Conservation (phyloP, 2,113 vertebrate species). For the Tetrax tetrax region DNA sequence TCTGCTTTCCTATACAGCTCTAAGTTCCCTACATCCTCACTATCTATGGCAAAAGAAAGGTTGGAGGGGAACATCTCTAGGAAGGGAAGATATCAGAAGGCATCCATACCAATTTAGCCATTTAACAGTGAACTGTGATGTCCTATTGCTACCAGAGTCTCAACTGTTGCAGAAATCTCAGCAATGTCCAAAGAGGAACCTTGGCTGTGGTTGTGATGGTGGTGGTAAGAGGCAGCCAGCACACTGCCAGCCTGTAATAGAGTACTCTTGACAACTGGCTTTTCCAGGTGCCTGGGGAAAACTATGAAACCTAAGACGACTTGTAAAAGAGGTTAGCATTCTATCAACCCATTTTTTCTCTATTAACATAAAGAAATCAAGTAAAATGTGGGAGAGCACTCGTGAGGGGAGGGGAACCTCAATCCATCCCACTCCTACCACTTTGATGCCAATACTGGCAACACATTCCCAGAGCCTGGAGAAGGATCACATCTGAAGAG, state of each 20-base stretch:
- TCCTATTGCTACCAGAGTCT: neutral
- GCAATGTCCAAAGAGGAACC: neutral
- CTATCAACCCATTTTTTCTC: neutral
- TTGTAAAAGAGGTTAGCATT: neutral
- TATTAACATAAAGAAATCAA: neutral
- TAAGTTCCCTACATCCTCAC: neutral
- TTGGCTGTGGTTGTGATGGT: neutral
- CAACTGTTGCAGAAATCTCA: neutral
- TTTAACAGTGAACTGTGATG: neutral
- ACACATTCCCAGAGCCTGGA: too few species aligned
- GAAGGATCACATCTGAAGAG: too few species aligned
- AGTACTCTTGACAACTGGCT: rapidly evolving
- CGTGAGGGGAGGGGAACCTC: too few species aligned
- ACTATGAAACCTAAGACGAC: neutral
- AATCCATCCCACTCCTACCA: too few species aligned
- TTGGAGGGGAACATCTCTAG: neutral
- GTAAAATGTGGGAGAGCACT: neutral
- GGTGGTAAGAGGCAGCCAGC: neutral
- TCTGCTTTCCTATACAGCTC: neutral
- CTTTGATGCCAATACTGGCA: too few species aligned
- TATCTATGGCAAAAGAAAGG: neutral
- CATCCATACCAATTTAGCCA: neutral
- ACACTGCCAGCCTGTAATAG: neutral
- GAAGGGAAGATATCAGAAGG: neutral
- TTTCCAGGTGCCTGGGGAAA: neutral